These are phyloP conservation scores for Dicyrtoma fusca DNA, from an alignment of 2,888 invertebrate genomes.

Conservation along the genomic window DNA sequence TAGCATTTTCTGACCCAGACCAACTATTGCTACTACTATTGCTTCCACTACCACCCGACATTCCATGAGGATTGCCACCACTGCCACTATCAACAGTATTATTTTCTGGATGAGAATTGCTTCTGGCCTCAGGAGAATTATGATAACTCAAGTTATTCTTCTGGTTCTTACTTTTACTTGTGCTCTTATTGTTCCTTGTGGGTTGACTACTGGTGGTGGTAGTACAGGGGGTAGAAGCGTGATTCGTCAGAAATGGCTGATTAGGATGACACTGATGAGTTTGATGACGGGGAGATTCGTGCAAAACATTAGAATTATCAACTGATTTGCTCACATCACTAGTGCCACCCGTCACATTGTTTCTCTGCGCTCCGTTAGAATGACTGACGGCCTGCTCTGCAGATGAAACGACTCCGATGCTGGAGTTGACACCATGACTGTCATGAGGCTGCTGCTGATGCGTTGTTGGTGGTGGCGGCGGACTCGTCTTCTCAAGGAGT, in stretches of 20 bases:
- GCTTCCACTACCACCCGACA: no score
- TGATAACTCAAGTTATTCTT: neutral
- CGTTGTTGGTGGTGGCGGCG: neutral
- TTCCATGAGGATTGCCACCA: no score
- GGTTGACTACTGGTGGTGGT: neutral
- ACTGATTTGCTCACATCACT: no score
- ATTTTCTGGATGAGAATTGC: no score
- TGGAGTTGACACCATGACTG: no score
- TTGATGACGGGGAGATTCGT: neutral
- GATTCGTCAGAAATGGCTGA: neutral
- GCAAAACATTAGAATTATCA: no score
- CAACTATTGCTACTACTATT: no score
- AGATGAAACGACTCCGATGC: neutral
- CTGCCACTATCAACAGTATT: no score
- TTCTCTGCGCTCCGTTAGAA: neutral
- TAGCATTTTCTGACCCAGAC: no score
- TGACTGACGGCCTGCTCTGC: neutral
- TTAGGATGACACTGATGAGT: neutral
- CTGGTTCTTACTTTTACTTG: neutral
- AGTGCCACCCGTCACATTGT: no score
- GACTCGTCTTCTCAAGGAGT: neutral
- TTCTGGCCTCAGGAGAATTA: no score
- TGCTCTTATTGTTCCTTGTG: neutral
- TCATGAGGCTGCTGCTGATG: no score
- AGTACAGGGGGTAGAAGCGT: neutral